Conservation (phyloP, 2,888 invertebrate genomes). For the Ochropleura plecta region DNA sequence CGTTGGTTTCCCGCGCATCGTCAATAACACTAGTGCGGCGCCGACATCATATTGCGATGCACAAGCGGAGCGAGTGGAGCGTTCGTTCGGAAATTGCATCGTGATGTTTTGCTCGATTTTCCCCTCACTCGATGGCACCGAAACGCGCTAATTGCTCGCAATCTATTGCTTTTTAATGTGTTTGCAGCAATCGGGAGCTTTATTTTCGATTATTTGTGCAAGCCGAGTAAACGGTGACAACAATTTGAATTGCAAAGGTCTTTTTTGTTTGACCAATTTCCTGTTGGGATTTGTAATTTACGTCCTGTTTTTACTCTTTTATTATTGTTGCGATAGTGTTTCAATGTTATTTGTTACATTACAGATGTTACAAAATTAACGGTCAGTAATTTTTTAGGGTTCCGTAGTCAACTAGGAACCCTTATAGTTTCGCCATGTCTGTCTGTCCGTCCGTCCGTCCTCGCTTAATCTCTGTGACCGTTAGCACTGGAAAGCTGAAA, state of each 20-base stretch:
- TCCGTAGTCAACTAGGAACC: too few relatives aligned
- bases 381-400: too few relatives aligned
- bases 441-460: too few relatives aligned
- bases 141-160: constrained; percentile 83
- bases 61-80: constrained; percentile 51
- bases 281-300: constrained; percentile 45
- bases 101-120: constrained; percentile 72
- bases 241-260: constrained; percentile 66
- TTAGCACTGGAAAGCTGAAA: too few relatives aligned
- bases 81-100: constrained; percentile 77
- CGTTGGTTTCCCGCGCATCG: constrained; percentile 33
- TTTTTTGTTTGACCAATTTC: constrained; percentile 37
- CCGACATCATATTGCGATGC: constrained; percentile 59
- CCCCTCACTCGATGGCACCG: constrained; percentile 58
- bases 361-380: too few relatives aligned
- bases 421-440: too few relatives aligned
- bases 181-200: constrained; percentile 74
- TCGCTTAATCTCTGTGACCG: too few relatives aligned
- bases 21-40: constrained; percentile 46
- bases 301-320: constrained; percentile 30
- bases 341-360: background rate
- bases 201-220: constrained; percentile 73
- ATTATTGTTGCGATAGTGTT: constrained; percentile 10
- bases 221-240: constrained; percentile 66
- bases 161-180: constrained; percentile 85